Conservation (phyloP, 2,113 vertebrate genomes). For the Heterotis niloticus region DNA sequence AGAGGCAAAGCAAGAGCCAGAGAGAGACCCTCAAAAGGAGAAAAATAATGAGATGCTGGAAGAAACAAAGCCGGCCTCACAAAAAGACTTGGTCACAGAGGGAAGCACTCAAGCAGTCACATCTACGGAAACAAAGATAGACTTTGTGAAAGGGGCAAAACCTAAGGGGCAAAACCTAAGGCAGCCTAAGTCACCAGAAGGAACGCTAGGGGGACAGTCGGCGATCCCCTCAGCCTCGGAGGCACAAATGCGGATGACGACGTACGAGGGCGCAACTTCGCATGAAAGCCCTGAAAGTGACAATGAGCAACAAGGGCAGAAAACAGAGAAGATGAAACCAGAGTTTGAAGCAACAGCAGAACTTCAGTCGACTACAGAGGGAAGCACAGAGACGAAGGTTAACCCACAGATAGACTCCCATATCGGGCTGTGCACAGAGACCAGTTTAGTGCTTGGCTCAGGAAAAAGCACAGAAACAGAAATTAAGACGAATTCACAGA, state of each 20-base stretch:
- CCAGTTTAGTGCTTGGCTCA: background rate
- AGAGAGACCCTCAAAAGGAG: background rate
- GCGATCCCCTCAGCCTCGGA: background rate
- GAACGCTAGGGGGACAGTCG: background rate
- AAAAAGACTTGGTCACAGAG: background rate
- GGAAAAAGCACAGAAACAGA: background rate
- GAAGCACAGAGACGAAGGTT: background rate
- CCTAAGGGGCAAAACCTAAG: no score
- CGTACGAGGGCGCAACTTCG: no score
- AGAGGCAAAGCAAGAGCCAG: background rate
- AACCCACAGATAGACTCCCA: background rate
- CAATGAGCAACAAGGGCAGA: no score
- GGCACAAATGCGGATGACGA: background rate
- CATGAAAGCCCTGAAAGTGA: no score
- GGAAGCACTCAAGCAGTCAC: background rate
- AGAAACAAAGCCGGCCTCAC: background rate
- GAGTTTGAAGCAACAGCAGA: no score
- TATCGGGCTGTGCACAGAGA: background rate
- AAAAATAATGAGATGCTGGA: background rate
- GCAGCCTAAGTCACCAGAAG: background rate
- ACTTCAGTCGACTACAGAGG: no score
- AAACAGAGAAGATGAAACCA: no score
- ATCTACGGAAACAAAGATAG: background rate
- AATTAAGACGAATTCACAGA: background rate
- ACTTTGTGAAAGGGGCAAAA: background rate